phyloP scores from a whole-genome alignment of 2,888 invertebrate genomes.

The Belgica antarctica region DNA sequence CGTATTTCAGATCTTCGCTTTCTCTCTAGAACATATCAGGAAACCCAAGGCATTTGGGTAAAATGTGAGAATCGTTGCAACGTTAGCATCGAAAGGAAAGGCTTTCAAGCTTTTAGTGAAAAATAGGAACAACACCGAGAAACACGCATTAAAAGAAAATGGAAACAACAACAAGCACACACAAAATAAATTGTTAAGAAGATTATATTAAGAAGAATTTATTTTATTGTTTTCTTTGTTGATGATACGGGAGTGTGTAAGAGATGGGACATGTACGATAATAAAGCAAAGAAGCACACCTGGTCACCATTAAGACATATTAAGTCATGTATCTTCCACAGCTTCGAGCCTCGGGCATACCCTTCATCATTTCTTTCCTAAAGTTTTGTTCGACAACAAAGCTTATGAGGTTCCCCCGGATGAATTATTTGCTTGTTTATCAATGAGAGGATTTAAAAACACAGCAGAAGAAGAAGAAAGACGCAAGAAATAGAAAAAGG shows the following conservation, averaged over 20 bases:
- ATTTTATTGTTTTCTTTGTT: conserved; percentile 38
- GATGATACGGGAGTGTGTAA: neutral
- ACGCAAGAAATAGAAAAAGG: neutral
- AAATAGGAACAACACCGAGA: neutral
- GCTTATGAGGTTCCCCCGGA: neutral
- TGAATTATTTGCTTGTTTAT: conserved; percentile 26
- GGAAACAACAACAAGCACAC: conserved; percentile 25
- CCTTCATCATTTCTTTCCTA: too few relatives aligned
- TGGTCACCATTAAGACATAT: conserved; percentile 34
- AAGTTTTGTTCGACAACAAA: too few relatives aligned
- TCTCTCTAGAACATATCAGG: conserved; percentile 16
- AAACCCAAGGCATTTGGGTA: neutral
- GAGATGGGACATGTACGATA: conserved; percentile 16
- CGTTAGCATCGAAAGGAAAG: neutral
- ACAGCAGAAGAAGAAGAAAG: neutral
- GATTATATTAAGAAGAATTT: conserved; percentile 37
- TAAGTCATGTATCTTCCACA: conserved; percentile 34
- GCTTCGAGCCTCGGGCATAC: too few relatives aligned
- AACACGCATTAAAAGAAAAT: neutral
- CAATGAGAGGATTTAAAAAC: conserved; percentile 22
- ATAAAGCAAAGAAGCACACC: conserved; percentile 18
- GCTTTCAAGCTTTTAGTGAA: neutral
- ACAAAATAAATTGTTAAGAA: conserved; percentile 38
- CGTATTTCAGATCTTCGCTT: neutral
- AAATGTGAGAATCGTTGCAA: neutral